A percentile compares a stretch with the other conserved stretches of the same genome.
These are phyloP conservation scores for Zonotrichia leucophrys DNA, from an alignment of 2,113 vertebrate genomes.

Conservation along the genomic window DNA sequence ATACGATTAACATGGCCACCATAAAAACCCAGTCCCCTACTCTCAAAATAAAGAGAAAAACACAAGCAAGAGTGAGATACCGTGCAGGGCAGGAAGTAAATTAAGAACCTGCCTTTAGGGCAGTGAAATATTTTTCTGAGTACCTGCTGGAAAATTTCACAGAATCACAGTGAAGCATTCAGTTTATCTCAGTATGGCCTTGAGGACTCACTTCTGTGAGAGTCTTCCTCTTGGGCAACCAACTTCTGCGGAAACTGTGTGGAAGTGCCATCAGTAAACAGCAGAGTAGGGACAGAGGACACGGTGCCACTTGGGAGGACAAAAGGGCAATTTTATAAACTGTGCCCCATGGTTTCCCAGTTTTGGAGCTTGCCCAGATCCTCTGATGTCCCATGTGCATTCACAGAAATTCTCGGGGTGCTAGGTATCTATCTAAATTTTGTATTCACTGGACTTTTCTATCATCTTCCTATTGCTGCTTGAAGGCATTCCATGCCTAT, in stretches of 20 bases:
- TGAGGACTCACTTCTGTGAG: background rate
- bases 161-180: background rate
- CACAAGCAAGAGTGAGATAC: constrained; percentile 25
- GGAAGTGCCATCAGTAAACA: background rate
- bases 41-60: constrained; percentile 49
- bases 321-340: background rate
- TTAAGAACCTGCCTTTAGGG: constrained; percentile 61
- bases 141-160: constrained; percentile 27
- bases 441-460: background rate
- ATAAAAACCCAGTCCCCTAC: constrained; percentile 59
- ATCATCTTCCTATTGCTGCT: background rate
- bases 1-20: constrained; percentile 55
- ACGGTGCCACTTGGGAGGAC: rapidly evolving
- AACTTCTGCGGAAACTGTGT: background rate
- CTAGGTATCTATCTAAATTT: background rate
- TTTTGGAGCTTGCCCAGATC: background rate
- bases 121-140: background rate
- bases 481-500: background rate
- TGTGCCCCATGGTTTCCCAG: background rate
- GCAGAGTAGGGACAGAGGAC: background rate
- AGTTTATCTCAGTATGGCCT: background rate
- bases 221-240: background rate
- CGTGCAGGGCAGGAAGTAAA: constrained; percentile 59
- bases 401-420: background rate
- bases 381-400: background rate